Evolutionary conservation across 2,113 vertebrate species (phyloP), one percentile per base, ranked within the genome.

Genomic region (Empidonax traillii): DNA sequence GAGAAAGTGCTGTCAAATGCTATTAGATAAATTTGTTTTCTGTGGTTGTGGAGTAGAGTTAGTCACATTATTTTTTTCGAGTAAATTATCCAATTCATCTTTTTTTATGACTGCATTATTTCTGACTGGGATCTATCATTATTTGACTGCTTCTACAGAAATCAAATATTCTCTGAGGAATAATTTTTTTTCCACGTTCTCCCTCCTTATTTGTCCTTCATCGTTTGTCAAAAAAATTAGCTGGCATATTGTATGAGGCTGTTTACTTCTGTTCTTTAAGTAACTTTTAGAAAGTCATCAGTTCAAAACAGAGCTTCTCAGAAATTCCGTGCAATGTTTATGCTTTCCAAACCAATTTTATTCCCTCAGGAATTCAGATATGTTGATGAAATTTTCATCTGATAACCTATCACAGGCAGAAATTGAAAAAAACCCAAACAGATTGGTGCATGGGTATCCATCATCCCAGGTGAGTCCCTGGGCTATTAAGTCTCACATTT

Each of bases 11-110:
- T 95, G 88, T 94, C 95, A 87, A 73, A 52, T 66, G 77, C 67
- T 72, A 82, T 91, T 91, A 95, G 72, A 94, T 78, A 94, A 95
- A 94, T 97, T 96, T 94, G 79, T 93, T 96, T 97, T 95, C 89
- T 91, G 91, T 10, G 43, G 80, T 82, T 88, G 46, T 92, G 87
- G 83, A 91, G 52, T 87, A 44, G 59, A 78, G 24, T 39, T 74
- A 44, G 87, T 84, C 75, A 78, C 35, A 24, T 71, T 76, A 68
- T 86, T 94, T 95, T 55, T 81, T 92, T 95, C 73, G 84, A 87
- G 77, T 78, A 75, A 89, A 93, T 89, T 55, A 89, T 67, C 43
- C 33, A 80, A 80, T 95, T 30, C 39, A 71, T 84, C 35, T 49
- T n/a, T 74, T 80, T 89, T 87, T 49, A 80, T 68, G 52, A n/a